Base-by-base conservation (phyloP, 2,888 invertebrate species). In the Drosophila infuscata region DNA sequence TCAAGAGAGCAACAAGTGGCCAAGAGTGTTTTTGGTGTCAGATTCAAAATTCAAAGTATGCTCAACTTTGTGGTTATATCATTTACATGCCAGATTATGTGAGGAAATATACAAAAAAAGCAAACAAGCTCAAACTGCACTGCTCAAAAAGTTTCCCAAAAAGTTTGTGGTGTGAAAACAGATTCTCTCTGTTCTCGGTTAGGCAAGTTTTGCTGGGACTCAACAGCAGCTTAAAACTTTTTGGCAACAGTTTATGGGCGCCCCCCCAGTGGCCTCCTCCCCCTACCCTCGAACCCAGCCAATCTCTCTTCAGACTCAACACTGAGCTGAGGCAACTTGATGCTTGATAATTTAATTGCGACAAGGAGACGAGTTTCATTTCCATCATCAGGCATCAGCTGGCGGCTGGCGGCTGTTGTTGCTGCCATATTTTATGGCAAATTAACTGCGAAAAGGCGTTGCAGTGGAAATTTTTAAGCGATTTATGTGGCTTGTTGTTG, bases 181-280 rank as follows among this genome's bases (percentile, higher is more conserved):
- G 70, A 70, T 49, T 65, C 59, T 48, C 52, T 59, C 36, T 49
- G 57, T 60, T 46, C 53, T 52, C 58, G 48, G 36, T 58, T 66
- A 62, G 70, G 46, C 75, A 80, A 80, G 79, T 69, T 72, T 65
- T 51, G 58, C 36, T 61, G 64, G 60, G 56, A 80, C 85, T 84
- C 83, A 69, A 86, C 81, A 61, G 86, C 88, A 89, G 90, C 88
- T 86, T 88, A 85, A 82, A 86, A 86, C 74, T 86, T 89, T 86
- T 86, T 81, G 86, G 89, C 85, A 85, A 85, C 89, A 88, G 76
- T 75, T 86, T 80, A 80, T 74, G 69, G 46, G 35, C 33, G 54
- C 53, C 33, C 43, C 33, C 33, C 43, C 33, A 25, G 4, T 32
- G 9, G 30, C 3, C 32, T 17, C 15, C 32, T 8, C 11, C 3